A percentile compares a stretch with the other conserved stretches of the same genome.
Conservation (phyloP, 2,888 invertebrate genomes). For the Lampropteryx suffumata region DNA sequence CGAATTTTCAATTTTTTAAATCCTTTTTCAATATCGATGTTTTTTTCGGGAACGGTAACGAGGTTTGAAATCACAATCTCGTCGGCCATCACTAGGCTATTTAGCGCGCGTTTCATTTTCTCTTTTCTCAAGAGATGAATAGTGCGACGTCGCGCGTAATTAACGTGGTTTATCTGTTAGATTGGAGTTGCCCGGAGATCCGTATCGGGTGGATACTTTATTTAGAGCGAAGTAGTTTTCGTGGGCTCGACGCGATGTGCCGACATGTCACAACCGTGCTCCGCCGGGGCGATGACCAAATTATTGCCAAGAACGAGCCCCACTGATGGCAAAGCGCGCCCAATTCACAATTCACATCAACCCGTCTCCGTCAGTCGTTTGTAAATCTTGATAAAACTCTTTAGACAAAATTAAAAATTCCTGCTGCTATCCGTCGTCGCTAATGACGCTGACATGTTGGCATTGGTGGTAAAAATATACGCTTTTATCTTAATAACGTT, state of each 20-base stretch:
- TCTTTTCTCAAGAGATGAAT: constrained; percentile 60
- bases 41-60: constrained; percentile 63
- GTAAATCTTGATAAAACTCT: constrained; percentile 63
- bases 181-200: constrained; percentile 49
- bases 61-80: constrained; percentile 76
- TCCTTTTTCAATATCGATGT: constrained; percentile 41
- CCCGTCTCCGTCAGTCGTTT: constrained; percentile 38
- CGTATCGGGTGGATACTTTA: constrained; percentile 43
- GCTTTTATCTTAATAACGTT: constrained; percentile 25
- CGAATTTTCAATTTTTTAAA: constrained; percentile 51
- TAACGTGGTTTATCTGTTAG: constrained; percentile 61
- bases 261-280: constrained; percentile 38
- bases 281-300: constrained; percentile 74
- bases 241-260: constrained; percentile 39
- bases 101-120: constrained; percentile 63
- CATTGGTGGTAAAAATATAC: constrained; percentile 33
- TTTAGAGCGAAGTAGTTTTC: constrained; percentile 40
- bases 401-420: constrained; percentile 54
- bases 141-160: constrained; percentile 58
- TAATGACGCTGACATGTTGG: constrained; percentile 46
- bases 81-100: constrained; percentile 62
- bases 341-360: constrained; percentile 43
- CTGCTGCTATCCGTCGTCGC: constrained; percentile 39
- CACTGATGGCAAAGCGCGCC: constrained; percentile 49
- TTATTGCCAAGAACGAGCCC: constrained; percentile 74